Evolutionary conservation across 2,797 vertebrate species (phyloP).

Genomic region (Erpetoichthys calabaricus): DNA sequence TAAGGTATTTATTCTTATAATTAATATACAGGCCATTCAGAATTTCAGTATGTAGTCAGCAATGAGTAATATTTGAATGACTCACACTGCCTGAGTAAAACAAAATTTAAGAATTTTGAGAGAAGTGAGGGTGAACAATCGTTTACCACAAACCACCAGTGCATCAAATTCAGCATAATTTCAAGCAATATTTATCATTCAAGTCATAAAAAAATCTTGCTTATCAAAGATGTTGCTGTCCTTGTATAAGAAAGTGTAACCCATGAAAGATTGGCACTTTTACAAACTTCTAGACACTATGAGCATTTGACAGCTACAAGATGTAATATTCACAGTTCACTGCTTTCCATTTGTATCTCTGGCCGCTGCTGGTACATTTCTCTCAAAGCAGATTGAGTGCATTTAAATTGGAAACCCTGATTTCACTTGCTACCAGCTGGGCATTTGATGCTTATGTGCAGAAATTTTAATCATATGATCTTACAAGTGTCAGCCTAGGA

Average conservation of each 20-base stretch:
- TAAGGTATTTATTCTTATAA: too few species aligned
- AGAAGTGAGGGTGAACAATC: too few species aligned
- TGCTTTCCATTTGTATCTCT: conserved; percentile 16
- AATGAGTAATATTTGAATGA: too few species aligned
- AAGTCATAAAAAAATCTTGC: too few species aligned
- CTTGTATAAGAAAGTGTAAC: background rate
- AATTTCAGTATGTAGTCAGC: too few species aligned
- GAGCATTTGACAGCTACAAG: conserved; percentile 18
- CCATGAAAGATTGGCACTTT: conserved; percentile 11
- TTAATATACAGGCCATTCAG: too few species aligned
- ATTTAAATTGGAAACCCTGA: conserved; percentile 13
- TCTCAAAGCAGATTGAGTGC: conserved; percentile 1
- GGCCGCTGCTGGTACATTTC: conserved; percentile 2
- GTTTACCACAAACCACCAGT: too few species aligned
- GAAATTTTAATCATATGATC: background rate
- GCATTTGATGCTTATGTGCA: conserved; percentile 3
- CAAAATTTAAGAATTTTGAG: too few species aligned
- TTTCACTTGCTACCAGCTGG: conserved; percentile 5
- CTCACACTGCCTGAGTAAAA: too few species aligned
- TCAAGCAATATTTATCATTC: too few species aligned
- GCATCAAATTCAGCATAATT: too few species aligned
- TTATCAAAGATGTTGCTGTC: background rate
- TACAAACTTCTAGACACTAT: conserved; percentile 8
- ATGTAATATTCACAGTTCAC: conserved; percentile 22
- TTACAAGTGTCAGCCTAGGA: background rate